Percentiles rank a stretch among this genome's conserved stretches.
Evolutionary conservation across 2,797 vertebrate species (phyloP).

Genomic region (Anolis apletophallus): DNA sequence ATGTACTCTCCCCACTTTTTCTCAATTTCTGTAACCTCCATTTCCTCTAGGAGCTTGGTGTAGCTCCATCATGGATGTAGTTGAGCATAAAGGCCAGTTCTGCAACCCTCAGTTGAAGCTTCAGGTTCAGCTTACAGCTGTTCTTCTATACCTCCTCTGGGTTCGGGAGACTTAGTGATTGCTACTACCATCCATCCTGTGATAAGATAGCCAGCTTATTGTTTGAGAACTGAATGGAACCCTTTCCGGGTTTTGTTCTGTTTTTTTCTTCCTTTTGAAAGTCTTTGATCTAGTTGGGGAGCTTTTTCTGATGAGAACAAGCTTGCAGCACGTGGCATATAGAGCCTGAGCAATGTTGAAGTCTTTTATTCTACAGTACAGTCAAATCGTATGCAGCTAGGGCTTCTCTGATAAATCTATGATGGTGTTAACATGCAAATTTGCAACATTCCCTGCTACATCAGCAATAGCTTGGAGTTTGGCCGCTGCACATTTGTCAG

Average conservation of each 20-base stretch:
- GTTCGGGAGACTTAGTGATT: not conserved
- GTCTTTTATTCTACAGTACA: not conserved
- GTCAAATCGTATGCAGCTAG: not conserved
- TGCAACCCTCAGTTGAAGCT: not conserved
- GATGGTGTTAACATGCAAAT: not conserved
- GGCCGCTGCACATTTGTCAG: slow-evolving; percentile 9
- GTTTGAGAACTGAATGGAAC: not conserved
- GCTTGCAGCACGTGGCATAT: not conserved
- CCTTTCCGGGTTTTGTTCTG: not conserved
- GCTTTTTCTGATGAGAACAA: slow-evolving; percentile 1
- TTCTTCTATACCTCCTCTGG: not conserved
- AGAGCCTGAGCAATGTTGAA: not conserved
- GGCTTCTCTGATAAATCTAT: not conserved
- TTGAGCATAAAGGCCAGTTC: slow-evolving; percentile 1
- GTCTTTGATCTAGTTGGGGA: not conserved
- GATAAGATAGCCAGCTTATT: not conserved
- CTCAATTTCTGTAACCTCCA: not conserved
- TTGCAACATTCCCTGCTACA: not conserved
- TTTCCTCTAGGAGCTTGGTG: not conserved
- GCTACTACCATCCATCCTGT: not conserved
- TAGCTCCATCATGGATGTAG: not conserved
- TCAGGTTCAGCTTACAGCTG: not conserved
- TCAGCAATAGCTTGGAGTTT: slow-evolving; percentile 13
- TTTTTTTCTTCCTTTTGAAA: not conserved
- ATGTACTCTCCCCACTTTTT: not conserved